A percentile compares a stretch with the other conserved stretches of the same genome.
These are phyloP conservation scores for Trinorchestia longiramus DNA, from an alignment of 1,140 invertebrate genomes.

Conservation along the genomic window DNA sequence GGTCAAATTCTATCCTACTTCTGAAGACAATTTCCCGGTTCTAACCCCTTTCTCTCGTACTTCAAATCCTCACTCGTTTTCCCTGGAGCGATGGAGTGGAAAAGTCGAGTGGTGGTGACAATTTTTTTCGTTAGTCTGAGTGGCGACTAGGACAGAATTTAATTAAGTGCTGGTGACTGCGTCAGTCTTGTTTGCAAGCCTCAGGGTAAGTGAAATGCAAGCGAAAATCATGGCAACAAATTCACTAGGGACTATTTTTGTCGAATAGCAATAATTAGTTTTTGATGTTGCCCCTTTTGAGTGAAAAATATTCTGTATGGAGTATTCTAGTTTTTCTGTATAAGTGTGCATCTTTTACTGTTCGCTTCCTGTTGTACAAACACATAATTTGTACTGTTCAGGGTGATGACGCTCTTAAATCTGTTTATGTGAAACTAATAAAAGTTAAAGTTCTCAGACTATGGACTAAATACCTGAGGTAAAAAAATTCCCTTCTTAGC, in stretches of 20 bases:
- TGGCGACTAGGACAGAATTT: not conserved
- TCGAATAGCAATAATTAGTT: not conserved
- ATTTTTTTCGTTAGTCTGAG: not conserved
- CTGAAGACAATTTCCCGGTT: not conserved
- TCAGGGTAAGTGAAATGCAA: not conserved
- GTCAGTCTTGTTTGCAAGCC: not conserved
- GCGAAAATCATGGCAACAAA: not conserved
- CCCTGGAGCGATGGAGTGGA: not conserved
- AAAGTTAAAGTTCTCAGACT: no score
- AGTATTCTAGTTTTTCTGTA: no score
- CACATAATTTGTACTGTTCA: no score
- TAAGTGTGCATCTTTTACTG: no score
- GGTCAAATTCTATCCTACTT: not conserved
- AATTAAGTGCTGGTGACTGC: not conserved
- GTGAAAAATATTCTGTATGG: not conserved
- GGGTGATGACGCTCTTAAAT: no score
- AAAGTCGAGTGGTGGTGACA: not conserved
- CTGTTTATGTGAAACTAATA: no score
- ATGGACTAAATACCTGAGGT: no score
- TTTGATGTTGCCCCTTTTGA: no score
- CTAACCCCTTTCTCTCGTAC: not conserved
- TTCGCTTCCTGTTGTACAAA: no score
- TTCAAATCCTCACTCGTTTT: not conserved
- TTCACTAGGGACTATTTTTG: not conserved
- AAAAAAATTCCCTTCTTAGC: no score